Evolutionary conservation across 30 jellyfish, hydroid and myxozoan species (phyloP).

Genomic region (Cassiopea andromeda): DNA sequence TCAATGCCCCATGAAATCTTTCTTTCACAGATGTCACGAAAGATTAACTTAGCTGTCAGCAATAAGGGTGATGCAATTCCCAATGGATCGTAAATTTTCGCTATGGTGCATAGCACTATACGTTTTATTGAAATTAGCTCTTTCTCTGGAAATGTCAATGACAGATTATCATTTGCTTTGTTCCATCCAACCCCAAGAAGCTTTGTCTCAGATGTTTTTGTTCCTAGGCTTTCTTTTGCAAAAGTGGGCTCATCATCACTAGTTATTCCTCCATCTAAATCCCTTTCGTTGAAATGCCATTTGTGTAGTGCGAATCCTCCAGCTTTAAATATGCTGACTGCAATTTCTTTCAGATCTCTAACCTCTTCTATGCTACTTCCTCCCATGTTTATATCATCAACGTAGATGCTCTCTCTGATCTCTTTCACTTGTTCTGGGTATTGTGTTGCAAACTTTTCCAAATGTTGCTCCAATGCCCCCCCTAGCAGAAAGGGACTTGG

Average conservation of each 20-base stretch:
- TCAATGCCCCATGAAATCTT: constrained; percentile 74
- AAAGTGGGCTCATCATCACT: constrained; percentile 22
- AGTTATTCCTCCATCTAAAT: constrained; percentile 28
- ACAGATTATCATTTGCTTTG: constrained; percentile 47
- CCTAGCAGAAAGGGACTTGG: constrained; percentile 65
- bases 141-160: constrained; percentile 51
- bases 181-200: constrained; percentile 78
- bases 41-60: constrained; percentile 49
- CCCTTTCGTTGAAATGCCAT: constrained; percentile 62
- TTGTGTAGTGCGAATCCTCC: constrained; percentile 60
- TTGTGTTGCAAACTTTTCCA: constrained; percentile 16
- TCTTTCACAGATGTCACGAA: constrained; percentile 62
- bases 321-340: constrained; percentile 41
- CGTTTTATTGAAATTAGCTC: constrained; percentile 32
- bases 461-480: constrained; percentile 61
- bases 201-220: constrained; percentile 49
- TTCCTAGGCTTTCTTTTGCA: constrained; percentile 76
- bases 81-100: constrained; percentile 66
- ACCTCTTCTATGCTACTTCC: constrained; percentile 11
- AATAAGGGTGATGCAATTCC: constrained; percentile 64
- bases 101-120: constrained; percentile 45
- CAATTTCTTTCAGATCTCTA: constrained; percentile 27
- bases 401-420: constrained; percentile 46
- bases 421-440: constrained; percentile 35
- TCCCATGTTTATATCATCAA: constrained; percentile 60